These are phyloP conservation scores for Geophilus truncorum DNA, from an alignment of 2,888 invertebrate genomes.

Conservation along the genomic window DNA sequence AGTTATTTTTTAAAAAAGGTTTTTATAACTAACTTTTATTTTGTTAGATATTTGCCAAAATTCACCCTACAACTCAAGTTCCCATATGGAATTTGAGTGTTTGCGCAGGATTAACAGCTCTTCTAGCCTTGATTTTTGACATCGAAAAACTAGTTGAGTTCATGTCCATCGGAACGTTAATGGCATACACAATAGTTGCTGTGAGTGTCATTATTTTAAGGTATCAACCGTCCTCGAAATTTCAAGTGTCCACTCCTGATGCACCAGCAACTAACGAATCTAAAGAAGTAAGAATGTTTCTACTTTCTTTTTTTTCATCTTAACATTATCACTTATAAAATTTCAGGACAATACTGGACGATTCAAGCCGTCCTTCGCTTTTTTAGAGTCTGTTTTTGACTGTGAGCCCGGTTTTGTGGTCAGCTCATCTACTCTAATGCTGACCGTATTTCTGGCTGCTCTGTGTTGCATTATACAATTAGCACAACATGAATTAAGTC, in stretches of 20 bases:
- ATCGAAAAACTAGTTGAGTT: constrained; percentile 85
- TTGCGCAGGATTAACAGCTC: constrained; percentile 68
- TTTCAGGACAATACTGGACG: constrained; percentile 59
- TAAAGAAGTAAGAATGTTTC: neutral
- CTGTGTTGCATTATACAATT: constrained; percentile 62
- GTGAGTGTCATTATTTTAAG: constrained; percentile 81
- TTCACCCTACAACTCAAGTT: constrained; percentile 75
- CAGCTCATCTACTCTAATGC: constrained; percentile 64
- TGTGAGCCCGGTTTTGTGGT: constrained; percentile 72
- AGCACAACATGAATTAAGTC: constrained; percentile 52
- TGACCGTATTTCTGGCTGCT: constrained; percentile 61
- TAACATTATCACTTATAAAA: too few species aligned
- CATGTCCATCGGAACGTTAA: constrained; percentile 78
- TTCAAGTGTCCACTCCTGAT: neutral
- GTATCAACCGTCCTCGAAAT: constrained; percentile 58
- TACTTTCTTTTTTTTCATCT: neutral
- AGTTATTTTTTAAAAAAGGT: neutral
- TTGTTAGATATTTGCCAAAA: constrained; percentile 60
- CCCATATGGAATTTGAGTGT: constrained; percentile 70
- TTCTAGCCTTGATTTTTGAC: constrained; percentile 79
- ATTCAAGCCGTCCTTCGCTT: constrained; percentile 62
- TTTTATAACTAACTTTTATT: neutral
- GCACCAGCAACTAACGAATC: neutral
- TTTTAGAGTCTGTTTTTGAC: constrained; percentile 69
- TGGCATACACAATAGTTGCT: constrained; percentile 87